Base-by-base conservation (phyloP, 2,797 vertebrate species). In the Muraenolepis orangiensis region DNA sequence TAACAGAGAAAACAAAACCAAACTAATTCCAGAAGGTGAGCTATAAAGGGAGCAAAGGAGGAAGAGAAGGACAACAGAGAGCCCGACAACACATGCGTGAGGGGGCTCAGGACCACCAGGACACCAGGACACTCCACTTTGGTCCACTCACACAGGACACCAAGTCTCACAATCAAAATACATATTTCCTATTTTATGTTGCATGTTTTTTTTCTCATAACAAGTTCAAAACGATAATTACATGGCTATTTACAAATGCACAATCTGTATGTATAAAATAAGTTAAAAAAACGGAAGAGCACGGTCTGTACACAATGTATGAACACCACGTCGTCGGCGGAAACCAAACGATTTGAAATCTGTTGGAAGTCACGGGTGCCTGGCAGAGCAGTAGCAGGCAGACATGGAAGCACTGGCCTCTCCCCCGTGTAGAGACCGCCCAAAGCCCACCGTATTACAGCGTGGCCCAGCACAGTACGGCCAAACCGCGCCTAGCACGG, bases 231-330 rank as follows among this genome's bases (percentile, higher is more conserved):
- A 95, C 92, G 94, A 96, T 99, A 98, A 97, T 98, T 98, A 98
- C 96, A 98, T 94, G 93, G 88, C 89, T 97, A 98, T 99, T 94
- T 99, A 99, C 97, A 99, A 96, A 96, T 98, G 93, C 95, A 97
- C 96, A 98, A 90, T 93, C 89, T 88, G 88, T 97, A 97, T 96
- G 94, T 98, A 99, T 96, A 98, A 99, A 99, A 99, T 99, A 99
- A 99, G 95, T 99, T 98, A 98, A 96, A 95, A 94, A 71, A 91
- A 96, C 93, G 93, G 89, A 93, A 93, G 90, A 93, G 90, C 90
- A 93, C 93, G 92, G 87, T 91, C 92, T 94, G 90, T 94, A 94
- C 93, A 94, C 87, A 85, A 90, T 74, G 82, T 92, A 93, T 93
- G 86, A 92, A 93, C 92, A 94, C 91, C 78, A 83, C 86, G 79